Base-by-base conservation (phyloP, 1,140 invertebrate genomes). In the Mycetomoellerius zeteki region DNA sequence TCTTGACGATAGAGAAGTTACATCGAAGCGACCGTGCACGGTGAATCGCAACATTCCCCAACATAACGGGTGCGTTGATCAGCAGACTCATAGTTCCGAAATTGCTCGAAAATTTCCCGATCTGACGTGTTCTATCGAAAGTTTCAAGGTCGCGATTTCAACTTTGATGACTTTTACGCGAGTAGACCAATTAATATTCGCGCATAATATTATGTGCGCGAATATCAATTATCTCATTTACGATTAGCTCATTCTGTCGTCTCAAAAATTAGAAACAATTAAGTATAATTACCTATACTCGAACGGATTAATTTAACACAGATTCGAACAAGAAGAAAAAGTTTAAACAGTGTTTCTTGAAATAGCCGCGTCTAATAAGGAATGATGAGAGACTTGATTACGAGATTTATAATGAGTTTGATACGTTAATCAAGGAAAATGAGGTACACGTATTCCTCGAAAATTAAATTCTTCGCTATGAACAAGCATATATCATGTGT, bases 31-130 rank as follows among this genome's bases (percentile, higher is more conserved):
- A 82, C 77, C 85, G 85, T 90, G 82, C 75, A 54, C 43, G 65
- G 47, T 80, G 85, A 90, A 86, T 75, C 84, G 88, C 89, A 92
- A 85, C 91, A 93, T 93, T 93, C 92, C 87, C 87, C 50, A 56
- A 88, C 88, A 92, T 93, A 93, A 94, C 92, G 90, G 93, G 80
- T 89, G 27, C 73, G 37, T 33, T 50, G 77, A 47, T 75, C 50
- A 24, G 60, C 75, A 77, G 52, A 77, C 21, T 56, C 62, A n/a
- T 27, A 75, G 52, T 65, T 88, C 67, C 77, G 78, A 93, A 91
- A 92, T 90, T 87, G 85, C 12, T 88, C 64, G 64, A 88, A 88
- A 88, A 47, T 86, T 19, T 50, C 50, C 5, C 43, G 56, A 10
- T 1, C 3, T 10, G 33, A 24, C 4, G 10, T 43, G 6, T 14